Base-by-base conservation (phyloP, 2,888 invertebrate genomes). In the Bimastos eiseni region DNA sequence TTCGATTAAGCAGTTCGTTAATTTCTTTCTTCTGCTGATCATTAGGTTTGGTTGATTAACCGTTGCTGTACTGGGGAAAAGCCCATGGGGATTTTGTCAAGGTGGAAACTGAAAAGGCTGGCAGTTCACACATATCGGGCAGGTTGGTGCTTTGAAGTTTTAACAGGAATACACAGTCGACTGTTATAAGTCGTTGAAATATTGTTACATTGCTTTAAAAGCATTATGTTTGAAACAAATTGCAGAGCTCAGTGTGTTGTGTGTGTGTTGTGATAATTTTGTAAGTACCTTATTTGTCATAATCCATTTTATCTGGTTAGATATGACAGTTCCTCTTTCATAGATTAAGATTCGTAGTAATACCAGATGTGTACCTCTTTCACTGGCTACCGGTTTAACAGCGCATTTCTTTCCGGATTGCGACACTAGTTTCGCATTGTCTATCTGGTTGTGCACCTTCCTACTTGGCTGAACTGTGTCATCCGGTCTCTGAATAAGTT, bases 81-180 rank as follows among this genome's bases (percentile, higher is more conserved):
- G 86, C 11, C 86, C 6, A 86, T 86, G 21, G 86, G 86, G 37
- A 34, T 86, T 36, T 86, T 86, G 86, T 86, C 86, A 8, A 34
- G 33, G 8, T 86, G 86, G 86, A 86, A 86, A 86, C 86, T 86
- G 36, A 86, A 36, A 37, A 86, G n/a, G 86, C 86, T 86, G 37
- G 15, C 4, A 34, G 86, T 86, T 86, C 86, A 86, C 24, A 86
- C 86, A 21, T 86, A 86, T 37, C 86, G 37, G 36, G 37, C 86
- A 36, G 86, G 86, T 86, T 30, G 70, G 70, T 49, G 49, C 49
- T 49, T 49, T 24, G 24, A 49, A 49, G 49, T 49, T 49, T 30
- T 17, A 70, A n/a, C 24, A 49, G 13, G 6, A 70, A 70, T 70
- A n/a, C 30, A 70, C 6, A n/a, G 0, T 70, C 8, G 70, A 17